Percentiles rank a stretch among this genome's conserved stretches.
These are phyloP conservation scores for Daubentonia madagascariensis DNA, from an alignment of 2,113 vertebrate genomes.

Conservation along the genomic window DNA sequence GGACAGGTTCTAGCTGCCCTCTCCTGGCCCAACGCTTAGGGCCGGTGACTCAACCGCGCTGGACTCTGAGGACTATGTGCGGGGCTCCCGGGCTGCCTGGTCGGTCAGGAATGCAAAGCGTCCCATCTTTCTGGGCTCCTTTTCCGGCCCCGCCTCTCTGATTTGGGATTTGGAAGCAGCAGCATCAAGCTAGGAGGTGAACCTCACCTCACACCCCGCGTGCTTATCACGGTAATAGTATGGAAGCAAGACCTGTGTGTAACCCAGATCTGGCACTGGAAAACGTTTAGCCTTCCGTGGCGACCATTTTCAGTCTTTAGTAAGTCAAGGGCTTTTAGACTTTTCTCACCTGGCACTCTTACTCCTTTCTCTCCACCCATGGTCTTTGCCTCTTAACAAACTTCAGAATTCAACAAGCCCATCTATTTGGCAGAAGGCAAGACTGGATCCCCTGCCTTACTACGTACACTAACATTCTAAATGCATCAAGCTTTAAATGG, in stretches of 20 bases:
- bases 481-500: not conserved
- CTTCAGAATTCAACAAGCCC: not conserved
- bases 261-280: not conserved
- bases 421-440: not conserved
- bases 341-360: not conserved
- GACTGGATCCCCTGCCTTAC: not conserved
- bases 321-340: not conserved
- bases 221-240: not conserved
- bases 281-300: not conserved
- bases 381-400: not conserved
- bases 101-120: not conserved
- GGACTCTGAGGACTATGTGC: not conserved
- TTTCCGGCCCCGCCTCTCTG: not conserved
- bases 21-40: not conserved
- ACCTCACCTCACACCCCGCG: too few relatives aligned
- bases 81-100: not conserved
- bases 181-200: not conserved
- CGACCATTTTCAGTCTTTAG: not conserved
- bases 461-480: not conserved
- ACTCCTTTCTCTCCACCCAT: not conserved
- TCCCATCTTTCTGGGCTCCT: not conserved
- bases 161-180: not conserved
- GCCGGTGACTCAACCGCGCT: fast-evolving
- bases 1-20: not conserved
- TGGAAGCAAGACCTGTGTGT: not conserved